A percentile compares a stretch with the other conserved stretches of the same genome.
These are phyloP conservation scores for Gephyroberyx darwinii DNA, from an alignment of 2,797 vertebrate species.

Conservation along the genomic window DNA sequence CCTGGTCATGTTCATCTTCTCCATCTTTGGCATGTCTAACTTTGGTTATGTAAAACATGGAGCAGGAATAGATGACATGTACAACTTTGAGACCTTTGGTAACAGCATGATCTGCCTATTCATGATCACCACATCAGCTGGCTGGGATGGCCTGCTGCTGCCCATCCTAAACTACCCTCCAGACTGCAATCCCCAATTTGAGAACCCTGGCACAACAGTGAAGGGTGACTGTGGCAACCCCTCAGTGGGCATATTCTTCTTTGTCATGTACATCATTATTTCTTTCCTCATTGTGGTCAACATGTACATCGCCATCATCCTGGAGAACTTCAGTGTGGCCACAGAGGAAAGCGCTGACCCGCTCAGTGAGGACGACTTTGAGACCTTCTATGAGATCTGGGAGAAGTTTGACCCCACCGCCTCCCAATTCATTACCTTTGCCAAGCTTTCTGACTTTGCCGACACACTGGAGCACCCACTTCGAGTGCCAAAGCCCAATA, in stretches of 20 bases:
- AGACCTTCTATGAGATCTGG: conserved; percentile 99
- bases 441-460: conserved; percentile 96
- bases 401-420: conserved; percentile 99
- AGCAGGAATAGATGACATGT: conserved; percentile 96
- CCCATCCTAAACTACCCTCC: conserved; percentile 98
- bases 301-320: conserved; percentile 99
- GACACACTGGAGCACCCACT: conserved; percentile 96
- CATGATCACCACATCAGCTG: conserved; percentile 97
- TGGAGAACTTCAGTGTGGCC: conserved; percentile 99
- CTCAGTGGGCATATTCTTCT: conserved; percentile 99
- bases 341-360: conserved; percentile 98
- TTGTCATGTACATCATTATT: conserved; percentile 99
- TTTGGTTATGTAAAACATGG: conserved; percentile 98
- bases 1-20: conserved; percentile 99
- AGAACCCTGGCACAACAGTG: conserved; percentile 94
- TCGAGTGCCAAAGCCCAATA: conserved; percentile 97
- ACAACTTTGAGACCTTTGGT: conserved; percentile 99
- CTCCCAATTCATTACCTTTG: conserved; percentile 97
- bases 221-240: conserved; percentile 98
- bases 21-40: conserved; percentile 99
- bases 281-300: conserved; percentile 99
- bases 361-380: conserved; percentile 98
- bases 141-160: conserved; percentile 96
- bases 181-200: conserved; percentile 90
- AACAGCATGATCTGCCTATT: conserved; percentile 99